Conservation (phyloP, 2,797 vertebrate species). For the Arremon aurantiirostris region DNA sequence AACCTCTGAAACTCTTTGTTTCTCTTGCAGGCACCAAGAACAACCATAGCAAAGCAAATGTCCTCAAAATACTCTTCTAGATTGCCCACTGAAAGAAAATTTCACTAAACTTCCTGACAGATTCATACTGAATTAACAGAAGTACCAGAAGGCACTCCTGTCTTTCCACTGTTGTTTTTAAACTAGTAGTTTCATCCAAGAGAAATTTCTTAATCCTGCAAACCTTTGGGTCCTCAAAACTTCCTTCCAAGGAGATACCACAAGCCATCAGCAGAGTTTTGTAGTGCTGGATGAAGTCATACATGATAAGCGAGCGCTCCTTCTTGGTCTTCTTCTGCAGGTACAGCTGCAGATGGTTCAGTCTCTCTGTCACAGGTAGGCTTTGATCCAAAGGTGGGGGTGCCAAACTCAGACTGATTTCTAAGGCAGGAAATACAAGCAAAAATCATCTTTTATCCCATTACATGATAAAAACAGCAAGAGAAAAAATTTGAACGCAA, state of each 20-base stretch:
- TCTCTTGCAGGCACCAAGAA: background rate
- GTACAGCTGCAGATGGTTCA: slow-evolving; percentile 77
- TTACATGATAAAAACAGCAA: background rate
- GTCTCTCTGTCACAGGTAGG: slow-evolving; percentile 82
- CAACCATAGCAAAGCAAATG: background rate
- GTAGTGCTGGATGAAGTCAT: slow-evolving; percentile 89
- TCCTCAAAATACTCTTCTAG: background rate
- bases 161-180: background rate
- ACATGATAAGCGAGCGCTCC: slow-evolving; percentile 72
- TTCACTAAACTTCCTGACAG: background rate
- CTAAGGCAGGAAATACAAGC: slow-evolving; percentile 54
- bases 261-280: slow-evolving; percentile 89
- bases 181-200: background rate
- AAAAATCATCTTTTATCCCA: background rate
- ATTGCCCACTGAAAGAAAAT: background rate
- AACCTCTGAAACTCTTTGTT: background rate
- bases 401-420: slow-evolving; percentile 87
- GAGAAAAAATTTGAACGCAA: background rate
- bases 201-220: background rate
- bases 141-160: background rate
- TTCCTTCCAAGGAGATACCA: slow-evolving; percentile 83
- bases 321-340: slow-evolving; percentile 70
- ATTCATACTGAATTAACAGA: background rate
- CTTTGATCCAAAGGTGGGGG: slow-evolving; percentile 87
- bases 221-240: slow-evolving; percentile 94